phyloP scores from a whole-genome alignment of 2,888 invertebrate genomes.

The Acleris emargana region DNA sequence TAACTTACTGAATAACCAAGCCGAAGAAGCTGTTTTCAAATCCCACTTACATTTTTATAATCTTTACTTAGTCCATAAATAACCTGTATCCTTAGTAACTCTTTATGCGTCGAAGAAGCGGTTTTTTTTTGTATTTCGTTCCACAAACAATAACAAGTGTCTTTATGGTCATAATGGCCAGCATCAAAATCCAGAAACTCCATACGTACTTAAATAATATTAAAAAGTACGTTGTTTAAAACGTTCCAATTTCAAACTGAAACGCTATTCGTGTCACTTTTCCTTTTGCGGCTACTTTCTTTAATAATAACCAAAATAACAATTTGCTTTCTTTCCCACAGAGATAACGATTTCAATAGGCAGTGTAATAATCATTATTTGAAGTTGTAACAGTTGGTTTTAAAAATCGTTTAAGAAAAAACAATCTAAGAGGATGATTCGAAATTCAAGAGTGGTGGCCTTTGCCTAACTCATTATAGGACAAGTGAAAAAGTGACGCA shows the following conservation, averaged over 20 bases:
- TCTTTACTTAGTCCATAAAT: no score
- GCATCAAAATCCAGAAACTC: constrained; percentile 6
- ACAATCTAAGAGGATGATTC: constrained; percentile 1
- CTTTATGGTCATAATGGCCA: constrained; percentile 9
- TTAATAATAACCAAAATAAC: constrained; percentile 30
- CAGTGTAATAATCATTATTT: constrained; percentile 19
- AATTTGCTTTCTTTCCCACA: constrained; percentile 30
- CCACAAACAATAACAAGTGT: no score
- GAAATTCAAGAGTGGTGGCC: constrained; percentile 4
- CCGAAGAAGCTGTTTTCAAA: no score
- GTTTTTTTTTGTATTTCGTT: no score
- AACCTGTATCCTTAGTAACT: neutral
- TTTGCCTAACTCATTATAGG: constrained; percentile 27
- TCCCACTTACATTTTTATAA: no score
- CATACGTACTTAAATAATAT: constrained; percentile 1
- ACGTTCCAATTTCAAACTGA: constrained; percentile 19
- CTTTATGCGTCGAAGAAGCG: neutral
- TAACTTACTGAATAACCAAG: no score
- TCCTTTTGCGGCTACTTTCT: constrained; percentile 31
- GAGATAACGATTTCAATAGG: constrained; percentile 16
- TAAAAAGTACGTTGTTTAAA: constrained; percentile 8
- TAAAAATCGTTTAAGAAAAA: constrained; percentile 2
- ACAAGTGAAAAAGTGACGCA: constrained; percentile 27
- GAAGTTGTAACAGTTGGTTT: neutral
- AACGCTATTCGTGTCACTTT: constrained; percentile 33